Evolutionary conservation across 2,888 invertebrate species (phyloP), one percentile per base, ranked within the genome.

Genomic region (Euphydryas editha): DNA sequence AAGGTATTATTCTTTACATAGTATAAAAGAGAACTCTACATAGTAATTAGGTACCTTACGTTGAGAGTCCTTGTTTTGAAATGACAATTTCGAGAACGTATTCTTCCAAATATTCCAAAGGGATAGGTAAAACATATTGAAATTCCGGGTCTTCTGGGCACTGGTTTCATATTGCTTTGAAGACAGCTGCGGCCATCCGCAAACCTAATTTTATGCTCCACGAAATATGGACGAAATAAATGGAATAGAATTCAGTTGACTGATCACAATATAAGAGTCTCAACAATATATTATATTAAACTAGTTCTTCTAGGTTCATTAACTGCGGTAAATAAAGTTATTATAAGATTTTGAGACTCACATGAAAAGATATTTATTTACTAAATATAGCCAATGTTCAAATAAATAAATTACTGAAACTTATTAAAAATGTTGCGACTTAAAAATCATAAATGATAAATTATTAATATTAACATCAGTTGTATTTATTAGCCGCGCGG

Each of bases 131-230:
- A 42, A 54, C 61, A 57, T 64, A 69, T 69, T 63, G 58, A 67
- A 69, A 67, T 67, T 58, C 49, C 36, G 59, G 58, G 68, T 56
- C 65, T 68, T 57, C 64, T 63, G 56, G 64, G 51, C 60, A 62
- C 61, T 44, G 55, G 44, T 60, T 51, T 74, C 78, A 83, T 83
- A 84, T 81, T 81, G 76, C 81, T 78, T 74, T 75, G 83, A 84
- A 83, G 86, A 87, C 87, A 87, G 84, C 87, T 87, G 88, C 81
- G 84, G 81, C 81, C 83, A 81, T 73, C 85, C 83, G 81, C 81
- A 82, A 83, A 87, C 82, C 85, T 85, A 88, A 89, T 89, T 87
- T 87, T 84, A 88, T 88, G 86, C 86, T 80, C 84, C 86, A 83
- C 82, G 76, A 84, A 87, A 85, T 84, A 83, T 83, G 82, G 80